Base-by-base conservation (phyloP, 2,888 invertebrate species). In the Rhingia rostrata region DNA sequence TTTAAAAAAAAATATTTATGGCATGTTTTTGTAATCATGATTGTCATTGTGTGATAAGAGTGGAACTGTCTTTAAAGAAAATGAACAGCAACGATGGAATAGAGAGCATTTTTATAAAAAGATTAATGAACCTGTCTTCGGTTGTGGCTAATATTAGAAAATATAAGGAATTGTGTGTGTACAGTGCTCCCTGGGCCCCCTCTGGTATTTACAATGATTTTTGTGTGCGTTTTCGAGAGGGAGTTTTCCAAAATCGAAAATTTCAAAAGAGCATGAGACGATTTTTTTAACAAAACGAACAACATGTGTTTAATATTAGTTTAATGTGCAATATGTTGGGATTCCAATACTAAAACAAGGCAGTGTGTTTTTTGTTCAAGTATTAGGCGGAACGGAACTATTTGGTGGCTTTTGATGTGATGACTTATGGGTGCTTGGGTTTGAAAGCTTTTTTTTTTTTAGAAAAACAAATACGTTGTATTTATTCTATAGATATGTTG, bases 71-170 rank as follows among this genome's bases (percentile, higher is more conserved):
- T 53, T 61, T 10, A 56, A 49, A 47, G 32, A 56, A 54, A 67
- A 53, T 37, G 49, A 33, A 45, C n/a, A 14, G 4, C 32, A 51
- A 14, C 2, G 41, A 39, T 30, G 30, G 6, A 32, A n/a, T 5
- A 12, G 45, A 6, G 14, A 45, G 49, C 22, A 41, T 60, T 37
- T 49, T 70, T 60, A 64, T 70, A 69, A 80, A 69, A 80, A 80
- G 74, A 84, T 80, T 75, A 73, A 80, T 80, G 80, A 80, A 84
- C 84, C 84, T 84, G 84, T 84, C 80, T 45, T 70, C 80, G 53
- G 56, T 69, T 69, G 37, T 54, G 60, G 70, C 75, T 84, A 84
- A 84, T 80, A 80, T 75, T 84, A 84, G 84, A 84, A 74, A 22
- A 22, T 22, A 22, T 67, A 35, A 72, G 14, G 61, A 66, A 64